Evolutionary conservation across 2,888 invertebrate species (phyloP).

Genomic region (Carabus problematicus): DNA sequence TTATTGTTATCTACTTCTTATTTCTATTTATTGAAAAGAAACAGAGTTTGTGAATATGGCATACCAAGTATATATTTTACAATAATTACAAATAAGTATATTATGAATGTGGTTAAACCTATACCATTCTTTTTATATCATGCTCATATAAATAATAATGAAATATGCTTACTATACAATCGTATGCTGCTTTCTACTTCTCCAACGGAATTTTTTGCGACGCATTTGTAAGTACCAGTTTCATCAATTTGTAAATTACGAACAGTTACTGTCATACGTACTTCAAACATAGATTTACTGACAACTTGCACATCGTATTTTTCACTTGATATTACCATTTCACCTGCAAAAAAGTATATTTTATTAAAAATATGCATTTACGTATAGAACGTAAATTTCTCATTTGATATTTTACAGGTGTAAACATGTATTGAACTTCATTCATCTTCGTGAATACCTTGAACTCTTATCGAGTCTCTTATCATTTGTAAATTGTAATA

Average conservation of each 20-base stretch:
- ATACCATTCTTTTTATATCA: background rate
- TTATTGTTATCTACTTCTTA: background rate
- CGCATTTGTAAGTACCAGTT: conserved; percentile 84
- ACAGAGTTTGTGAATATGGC: background rate
- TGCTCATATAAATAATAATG: background rate
- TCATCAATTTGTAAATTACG: conserved; percentile 75
- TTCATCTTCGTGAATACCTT: no score
- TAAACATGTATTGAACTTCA: no score
- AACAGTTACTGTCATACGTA: conserved; percentile 81
- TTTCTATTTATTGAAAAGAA: background rate
- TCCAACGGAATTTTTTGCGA: conserved; percentile 86
- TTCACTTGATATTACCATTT: conserved; percentile 82
- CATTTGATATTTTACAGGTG: no score
- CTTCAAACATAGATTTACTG: conserved; percentile 78
- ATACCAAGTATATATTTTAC: background rate
- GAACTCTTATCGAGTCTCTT: no score
- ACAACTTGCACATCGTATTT: conserved; percentile 80
- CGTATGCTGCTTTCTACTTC: conserved; percentile 88
- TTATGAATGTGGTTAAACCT: background rate
- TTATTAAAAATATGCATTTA: no score
- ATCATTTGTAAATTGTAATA: no score
- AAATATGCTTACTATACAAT: conserved; percentile 76
- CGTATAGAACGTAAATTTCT: no score
- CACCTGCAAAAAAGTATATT: conserved; percentile 63
- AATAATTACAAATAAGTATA: background rate